Evolutionary conservation across 2,888 invertebrate genomes (phyloP).

Genomic region (Drosophila rellima): DNA sequence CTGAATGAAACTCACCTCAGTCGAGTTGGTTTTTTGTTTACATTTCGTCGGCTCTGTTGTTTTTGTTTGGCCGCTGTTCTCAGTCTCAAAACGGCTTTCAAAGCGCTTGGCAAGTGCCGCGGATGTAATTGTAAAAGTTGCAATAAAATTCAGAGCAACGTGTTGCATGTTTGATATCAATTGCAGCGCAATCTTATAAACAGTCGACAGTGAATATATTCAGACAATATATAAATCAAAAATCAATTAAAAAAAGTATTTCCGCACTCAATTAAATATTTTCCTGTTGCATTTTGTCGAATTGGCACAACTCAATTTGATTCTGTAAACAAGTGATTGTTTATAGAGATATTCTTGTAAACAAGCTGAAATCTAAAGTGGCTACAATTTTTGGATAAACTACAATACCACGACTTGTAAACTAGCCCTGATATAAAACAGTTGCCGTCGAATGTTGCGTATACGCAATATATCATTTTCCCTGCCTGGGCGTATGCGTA

Average conservation of each 20-base stretch:
- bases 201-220: conserved; percentile 14
- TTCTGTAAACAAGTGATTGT: conserved; percentile 63
- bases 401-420: conserved; percentile 32
- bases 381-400: conserved; percentile 19
- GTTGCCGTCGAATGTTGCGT: conserved; percentile 49
- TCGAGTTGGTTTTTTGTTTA: conserved; percentile 9
- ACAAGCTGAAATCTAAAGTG: conserved; percentile 56
- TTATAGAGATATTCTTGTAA: conserved; percentile 48
- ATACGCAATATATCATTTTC: conserved; percentile 54
- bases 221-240: conserved; percentile 4
- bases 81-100: conserved; percentile 85
- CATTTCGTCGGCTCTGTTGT: conserved; percentile 14
- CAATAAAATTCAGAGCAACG: conserved; percentile 51
- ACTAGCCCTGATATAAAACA: conserved; percentile 37
- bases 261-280: conserved; percentile 60
- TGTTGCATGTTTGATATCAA: conserved; percentile 69
- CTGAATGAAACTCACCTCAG: conserved; percentile 3
- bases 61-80: conserved; percentile 58
- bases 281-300: conserved; percentile 16
- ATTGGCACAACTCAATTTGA: conserved; percentile 13
- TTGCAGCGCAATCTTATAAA: conserved; percentile 36
- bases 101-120: conserved; percentile 68
- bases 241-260: conserved; percentile 52
- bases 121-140: conserved; percentile 39
- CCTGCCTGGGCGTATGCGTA: conserved; percentile 54